A percentile compares a stretch with the other conserved stretches of the same genome.
Conservation (phyloP, 2,113 vertebrate genomes). For the Pontoporia blainvillei region DNA sequence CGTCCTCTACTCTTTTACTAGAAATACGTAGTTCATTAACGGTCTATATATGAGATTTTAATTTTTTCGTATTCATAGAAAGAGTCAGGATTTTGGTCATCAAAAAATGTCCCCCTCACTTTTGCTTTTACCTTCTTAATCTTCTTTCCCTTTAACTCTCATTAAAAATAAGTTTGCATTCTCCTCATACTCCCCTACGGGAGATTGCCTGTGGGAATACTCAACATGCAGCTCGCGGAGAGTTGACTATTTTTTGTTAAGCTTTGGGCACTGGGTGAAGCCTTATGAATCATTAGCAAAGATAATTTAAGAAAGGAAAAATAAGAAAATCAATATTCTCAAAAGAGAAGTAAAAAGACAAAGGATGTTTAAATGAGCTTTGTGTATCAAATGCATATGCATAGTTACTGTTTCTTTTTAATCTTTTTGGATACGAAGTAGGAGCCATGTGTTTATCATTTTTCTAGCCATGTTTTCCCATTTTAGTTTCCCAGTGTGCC, state of each 20-base stretch:
- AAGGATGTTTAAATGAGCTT: not conserved
- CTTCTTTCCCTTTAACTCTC: conserved; percentile 17
- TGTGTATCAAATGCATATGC: not conserved
- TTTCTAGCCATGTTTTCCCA: conserved; percentile 10
- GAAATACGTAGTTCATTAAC: not conserved
- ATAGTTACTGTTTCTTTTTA: not conserved
- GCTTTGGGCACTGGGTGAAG: not conserved
- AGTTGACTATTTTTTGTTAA: not conserved
- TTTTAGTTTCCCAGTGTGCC: conserved; percentile 34
- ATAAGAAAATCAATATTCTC: not conserved
- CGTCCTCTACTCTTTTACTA: not conserved
- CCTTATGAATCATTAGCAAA: not conserved
- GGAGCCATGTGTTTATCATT: not conserved
- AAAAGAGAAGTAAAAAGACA: not conserved
- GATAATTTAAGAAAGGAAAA: conserved; percentile 6
- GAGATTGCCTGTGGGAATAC: not conserved
- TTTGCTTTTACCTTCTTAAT: not conserved
- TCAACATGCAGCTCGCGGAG: not conserved
- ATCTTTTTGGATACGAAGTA: not conserved
- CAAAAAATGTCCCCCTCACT: not conserved
- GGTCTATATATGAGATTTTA: not conserved
- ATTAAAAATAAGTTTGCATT: conserved; percentile 2
- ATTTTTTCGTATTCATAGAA: not conserved
- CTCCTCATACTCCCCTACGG: not conserved
- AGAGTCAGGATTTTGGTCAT: not conserved